Conservation (phyloP, 2,888 invertebrate species). For the Cacoxenus indagator region DNA sequence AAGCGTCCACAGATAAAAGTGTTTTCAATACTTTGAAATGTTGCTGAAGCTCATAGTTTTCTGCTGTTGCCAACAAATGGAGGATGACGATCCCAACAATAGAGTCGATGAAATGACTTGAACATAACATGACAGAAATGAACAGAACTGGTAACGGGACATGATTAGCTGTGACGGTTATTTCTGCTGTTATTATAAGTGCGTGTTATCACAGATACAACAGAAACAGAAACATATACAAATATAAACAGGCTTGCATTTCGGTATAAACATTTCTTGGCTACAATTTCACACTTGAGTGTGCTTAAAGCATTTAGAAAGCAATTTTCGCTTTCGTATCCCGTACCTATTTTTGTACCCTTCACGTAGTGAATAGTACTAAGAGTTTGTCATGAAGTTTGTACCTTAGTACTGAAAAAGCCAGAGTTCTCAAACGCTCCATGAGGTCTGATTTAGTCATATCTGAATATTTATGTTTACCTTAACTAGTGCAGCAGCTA, state of each 20-base stretch:
- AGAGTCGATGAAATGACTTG: background rate
- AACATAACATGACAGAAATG: background rate
- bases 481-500: too few species aligned
- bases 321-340: too few species aligned
- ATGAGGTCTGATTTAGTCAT: too few species aligned
- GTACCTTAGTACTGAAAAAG: too few species aligned
- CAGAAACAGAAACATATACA: background rate
- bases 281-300: constrained; percentile 9
- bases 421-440: too few species aligned
- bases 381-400: too few species aligned
- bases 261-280: background rate
- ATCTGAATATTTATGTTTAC: too few species aligned
- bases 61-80: background rate
- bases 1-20: background rate
- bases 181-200: too few species aligned
- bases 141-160: too few species aligned
- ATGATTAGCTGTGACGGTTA: background rate
- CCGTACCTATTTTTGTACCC: too few species aligned
- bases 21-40: constrained; percentile 13
- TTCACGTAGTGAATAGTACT: too few species aligned
- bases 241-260: background rate
- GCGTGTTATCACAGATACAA: constrained; percentile 14
- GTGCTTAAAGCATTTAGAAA: constrained; percentile 9
- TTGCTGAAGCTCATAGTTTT: constrained; percentile 10
- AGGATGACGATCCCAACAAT: background rate